Base-by-base conservation (phyloP, 2,888 invertebrate species). In the Mayetiola destructor region DNA sequence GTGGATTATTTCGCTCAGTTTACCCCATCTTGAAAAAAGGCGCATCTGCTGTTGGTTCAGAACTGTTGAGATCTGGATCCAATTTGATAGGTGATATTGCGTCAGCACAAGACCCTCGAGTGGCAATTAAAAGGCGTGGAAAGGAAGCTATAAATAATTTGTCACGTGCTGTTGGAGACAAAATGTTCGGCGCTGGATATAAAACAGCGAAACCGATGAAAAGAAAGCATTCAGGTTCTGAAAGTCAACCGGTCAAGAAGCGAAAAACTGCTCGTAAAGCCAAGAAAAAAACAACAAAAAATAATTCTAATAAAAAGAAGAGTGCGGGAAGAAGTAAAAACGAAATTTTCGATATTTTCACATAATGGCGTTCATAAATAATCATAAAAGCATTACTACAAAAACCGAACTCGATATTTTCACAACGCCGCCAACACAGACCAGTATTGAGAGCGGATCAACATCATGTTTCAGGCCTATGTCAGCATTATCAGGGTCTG, bases 371-470 rank as follows among this genome's bases (percentile, higher is more conserved):
- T 56, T 40, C 14, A 23, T 56, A 1, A 56, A 37, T 18, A n/a
- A n/a, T 4, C 39, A 37, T 40, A 37, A 56, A 16, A n/a, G 14
- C 9, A 16, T 18, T 12, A 56, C 23, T 1, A 29, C 18, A 12
- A 56, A 56, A 39, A 14, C 56, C 10, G 56, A 56, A 18, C 27
- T 56, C 8, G 56, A 56, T 39, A 27, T 56, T 29, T 56, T 56
- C 16, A 27, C 56, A n/a, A 40, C 40, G 1, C 39, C 39, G 12
- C 56, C 56, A n/a, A 56, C 56, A 3, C 56, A 56, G 14, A 56
- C 9, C 12, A 39, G 39, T 23, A 12, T 56, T 29, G 56, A 56
- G 40, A 21, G 21, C 2, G 56, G 56, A 14, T 27, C 23, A 18
- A 27, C 27, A 3, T n/a, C 9, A 1, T 56, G 39, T 10, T 56